phyloP scores from a whole-genome alignment of 2,888 invertebrate species.

The Nemoura dubitans region DNA sequence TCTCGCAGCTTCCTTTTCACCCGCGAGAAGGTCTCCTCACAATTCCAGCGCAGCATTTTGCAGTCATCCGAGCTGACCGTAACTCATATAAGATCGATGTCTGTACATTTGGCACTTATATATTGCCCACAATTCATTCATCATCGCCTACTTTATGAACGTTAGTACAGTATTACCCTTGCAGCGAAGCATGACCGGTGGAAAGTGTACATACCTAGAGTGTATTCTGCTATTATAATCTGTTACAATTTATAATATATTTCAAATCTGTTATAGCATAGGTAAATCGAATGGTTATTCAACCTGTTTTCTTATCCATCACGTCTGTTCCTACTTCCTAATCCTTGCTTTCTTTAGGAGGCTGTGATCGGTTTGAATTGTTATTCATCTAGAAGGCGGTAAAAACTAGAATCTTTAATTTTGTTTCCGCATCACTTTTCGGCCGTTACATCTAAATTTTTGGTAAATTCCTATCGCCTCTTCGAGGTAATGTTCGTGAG shows the following conservation, averaged over 20 bases:
- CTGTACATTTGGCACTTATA: too few relatives aligned
- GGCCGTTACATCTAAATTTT: neutral
- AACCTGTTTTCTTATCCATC: neutral
- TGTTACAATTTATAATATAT: neutral
- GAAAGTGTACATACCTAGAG: neutral
- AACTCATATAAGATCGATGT: too few relatives aligned
- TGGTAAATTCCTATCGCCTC: neutral
- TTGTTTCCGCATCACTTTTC: neutral
- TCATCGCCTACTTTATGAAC: neutral
- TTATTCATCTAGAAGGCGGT: neutral
- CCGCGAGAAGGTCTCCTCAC: too few relatives aligned
- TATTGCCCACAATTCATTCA: neutral
- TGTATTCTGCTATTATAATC: neutral
- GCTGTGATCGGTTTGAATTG: neutral
- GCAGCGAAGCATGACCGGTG: constrained; percentile 12
- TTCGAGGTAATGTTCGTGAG: neutral
- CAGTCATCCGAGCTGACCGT: too few relatives aligned
- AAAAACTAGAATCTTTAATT: neutral
- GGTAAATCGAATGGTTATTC: neutral
- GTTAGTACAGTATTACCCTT: constrained; percentile 1
- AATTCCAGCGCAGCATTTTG: too few relatives aligned
- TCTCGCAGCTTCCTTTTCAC: too few relatives aligned
- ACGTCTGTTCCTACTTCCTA: neutral
- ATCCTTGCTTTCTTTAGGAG: neutral
- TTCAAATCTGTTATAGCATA: neutral